Evolutionary conservation across 2,113 vertebrate genomes (phyloP), one percentile per base, ranked within the genome.

Genomic region (Rissa tridactyla): DNA sequence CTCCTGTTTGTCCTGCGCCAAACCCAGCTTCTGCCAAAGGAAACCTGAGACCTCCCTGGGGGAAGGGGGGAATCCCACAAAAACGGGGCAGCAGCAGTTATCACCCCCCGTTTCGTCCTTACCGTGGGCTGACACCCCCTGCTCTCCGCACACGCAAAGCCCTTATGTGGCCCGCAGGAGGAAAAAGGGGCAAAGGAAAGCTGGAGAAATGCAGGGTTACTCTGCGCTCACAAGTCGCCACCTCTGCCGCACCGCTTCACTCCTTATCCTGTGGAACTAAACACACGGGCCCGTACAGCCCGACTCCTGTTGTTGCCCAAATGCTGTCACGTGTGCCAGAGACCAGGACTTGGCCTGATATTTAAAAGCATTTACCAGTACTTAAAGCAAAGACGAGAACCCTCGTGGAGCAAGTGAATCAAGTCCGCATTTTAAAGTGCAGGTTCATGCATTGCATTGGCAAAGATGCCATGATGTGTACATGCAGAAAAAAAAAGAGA

Each of bases 261-360:
- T 26, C 10, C 42, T n/a, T 27, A 8, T 8, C 36, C 1, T 0
- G 0, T 1, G 11, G 30, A 30, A 1, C 11, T 1, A 2, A 38
- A 21, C 25, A 7, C 38, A 1, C 5, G 1, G 13, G 36, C 36
- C 83, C 13, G 1, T 6, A 7, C 0, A 0, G 60, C 6, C 44
- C 42, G 3, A 5, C 10, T n/a, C 22, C 57, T 27, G 49, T 0
- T 15, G 61, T 0, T 13, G 49, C 20, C 3, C 18, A 38, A n/a
- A n/a, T 5, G 4, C 46, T 23, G 38, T 20, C 55, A 8, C 22
- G 0, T 4, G 9, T 5, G 51, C 71, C 54, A 5, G 3, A 4
- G 27, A 26, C 7, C n/a, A 60, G 58, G 21, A 18, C 11, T 34
- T 9, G 10, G 17, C 13, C 57, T 40, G 40, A 7, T 6, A 26